Evolutionary conservation across 1,140 invertebrate genomes (phyloP).

Genomic region (Saxidomus purpurata): DNA sequence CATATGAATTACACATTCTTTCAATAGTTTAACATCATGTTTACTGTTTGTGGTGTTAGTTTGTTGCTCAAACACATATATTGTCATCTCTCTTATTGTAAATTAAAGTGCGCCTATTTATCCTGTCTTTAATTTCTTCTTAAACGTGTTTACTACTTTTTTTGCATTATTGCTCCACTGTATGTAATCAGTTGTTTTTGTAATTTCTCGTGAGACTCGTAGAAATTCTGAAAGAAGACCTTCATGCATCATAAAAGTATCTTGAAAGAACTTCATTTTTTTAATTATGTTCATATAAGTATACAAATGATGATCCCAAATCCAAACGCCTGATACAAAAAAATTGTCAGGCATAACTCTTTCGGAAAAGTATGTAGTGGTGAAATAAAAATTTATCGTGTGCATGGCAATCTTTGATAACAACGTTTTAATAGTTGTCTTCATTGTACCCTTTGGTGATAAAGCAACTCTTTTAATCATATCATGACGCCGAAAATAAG

Average conservation of each 20-base stretch:
- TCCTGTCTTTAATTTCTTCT: too few species aligned
- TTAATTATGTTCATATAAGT: neutral
- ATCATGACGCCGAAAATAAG: neutral
- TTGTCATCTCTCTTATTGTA: too few species aligned
- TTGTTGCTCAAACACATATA: too few species aligned
- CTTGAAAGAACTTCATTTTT: neutral
- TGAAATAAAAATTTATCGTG: neutral
- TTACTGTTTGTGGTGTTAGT: too few species aligned
- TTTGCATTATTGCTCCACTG: too few species aligned
- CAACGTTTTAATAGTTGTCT: neutral
- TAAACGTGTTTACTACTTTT: too few species aligned
- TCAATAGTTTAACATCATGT: too few species aligned
- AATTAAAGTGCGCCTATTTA: too few species aligned
- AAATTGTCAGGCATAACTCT: neutral
- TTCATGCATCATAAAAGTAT: neutral
- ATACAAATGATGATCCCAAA: slow-evolving; percentile 9
- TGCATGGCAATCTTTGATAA: neutral
- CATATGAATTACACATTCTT: too few species aligned
- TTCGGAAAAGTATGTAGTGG: neutral
- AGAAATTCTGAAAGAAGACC: neutral
- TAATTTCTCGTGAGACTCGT: neutral
- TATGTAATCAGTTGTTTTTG: too few species aligned
- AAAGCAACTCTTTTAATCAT: neutral
- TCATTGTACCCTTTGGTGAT: neutral
- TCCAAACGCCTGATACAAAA: neutral